A percentile compares a stretch with the other conserved stretches of the same genome.
phyloP scores from a whole-genome alignment of 2,888 invertebrate genomes.

The Exocentrus adspersus region DNA sequence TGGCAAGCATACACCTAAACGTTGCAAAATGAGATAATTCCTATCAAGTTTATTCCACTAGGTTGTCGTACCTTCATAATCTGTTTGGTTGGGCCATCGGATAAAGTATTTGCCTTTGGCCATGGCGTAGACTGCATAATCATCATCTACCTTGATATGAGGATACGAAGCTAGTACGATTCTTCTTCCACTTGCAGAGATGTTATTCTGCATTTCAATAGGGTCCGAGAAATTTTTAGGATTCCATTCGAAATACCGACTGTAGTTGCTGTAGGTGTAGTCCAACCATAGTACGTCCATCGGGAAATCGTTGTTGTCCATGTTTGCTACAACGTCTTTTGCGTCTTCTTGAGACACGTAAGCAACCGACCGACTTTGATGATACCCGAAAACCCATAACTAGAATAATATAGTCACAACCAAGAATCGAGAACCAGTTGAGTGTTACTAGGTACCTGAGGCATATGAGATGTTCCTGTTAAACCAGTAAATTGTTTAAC shows the following conservation, averaged over 20 bases:
- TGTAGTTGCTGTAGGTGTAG: slow-evolving; percentile 96
- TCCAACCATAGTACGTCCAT: slow-evolving; percentile 97
- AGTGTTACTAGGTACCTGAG: slow-evolving; percentile 65
- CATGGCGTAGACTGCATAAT: slow-evolving; percentile 88
- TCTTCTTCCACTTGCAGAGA: slow-evolving; percentile 87
- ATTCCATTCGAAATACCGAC: slow-evolving; percentile 89
- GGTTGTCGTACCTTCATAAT: slow-evolving; percentile 78
- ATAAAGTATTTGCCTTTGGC: slow-evolving; percentile 71
- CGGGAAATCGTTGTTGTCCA: slow-evolving; percentile 91
- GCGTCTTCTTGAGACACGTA: slow-evolving; percentile 96
- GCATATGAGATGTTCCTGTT: slow-evolving; percentile 87
- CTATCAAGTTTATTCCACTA: too few relatives aligned
- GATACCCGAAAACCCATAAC: slow-evolving; percentile 51
- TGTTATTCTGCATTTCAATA: slow-evolving; percentile 84
- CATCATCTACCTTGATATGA: slow-evolving; percentile 90
- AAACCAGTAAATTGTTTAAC: slow-evolving; percentile 86
- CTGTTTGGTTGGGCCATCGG: slow-evolving; percentile 85
- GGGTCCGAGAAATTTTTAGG: slow-evolving; percentile 79
- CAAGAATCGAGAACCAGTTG: too few relatives aligned
- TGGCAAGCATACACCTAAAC: slow-evolving; percentile 90
- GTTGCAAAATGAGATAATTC: too few relatives aligned
- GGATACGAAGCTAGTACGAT: slow-evolving; percentile 95
- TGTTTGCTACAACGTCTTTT: slow-evolving; percentile 78
- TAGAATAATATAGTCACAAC: slow-evolving; percentile 1
- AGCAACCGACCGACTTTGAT: slow-evolving; percentile 76